Evolutionary conservation across 2,888 invertebrate genomes (phyloP).

Genomic region (Eristalis intricaria): DNA sequence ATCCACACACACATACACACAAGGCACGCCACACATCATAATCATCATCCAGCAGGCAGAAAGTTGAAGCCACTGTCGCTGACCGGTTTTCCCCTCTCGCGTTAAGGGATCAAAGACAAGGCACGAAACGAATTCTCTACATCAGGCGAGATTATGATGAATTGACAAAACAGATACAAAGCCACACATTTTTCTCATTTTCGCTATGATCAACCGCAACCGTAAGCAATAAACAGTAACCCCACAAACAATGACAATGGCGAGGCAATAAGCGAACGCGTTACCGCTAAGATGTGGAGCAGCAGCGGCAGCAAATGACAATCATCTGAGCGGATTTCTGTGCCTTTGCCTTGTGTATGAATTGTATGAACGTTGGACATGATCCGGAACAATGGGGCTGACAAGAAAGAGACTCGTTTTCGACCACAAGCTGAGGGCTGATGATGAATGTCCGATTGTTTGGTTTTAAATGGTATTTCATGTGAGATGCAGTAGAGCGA

Average conservation of each 20-base stretch:
- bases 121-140: conserved; percentile 22
- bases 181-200: conserved; percentile 23
- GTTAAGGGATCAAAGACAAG: conserved; percentile 21
- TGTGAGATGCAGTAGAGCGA: not conserved
- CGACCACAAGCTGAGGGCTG: not conserved
- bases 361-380: not conserved
- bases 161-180: conserved; percentile 24
- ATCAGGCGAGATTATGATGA: conserved; percentile 49
- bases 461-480: not conserved
- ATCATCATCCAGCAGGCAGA: conserved; percentile 1
- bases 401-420: conserved; percentile 7
- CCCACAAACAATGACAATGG: conserved; percentile 20
- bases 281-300: conserved; percentile 54
- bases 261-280: conserved; percentile 30
- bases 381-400: conserved; percentile 8
- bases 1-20: not conserved
- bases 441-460: not conserved
- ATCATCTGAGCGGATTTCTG: conserved; percentile 25
- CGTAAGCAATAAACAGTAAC: conserved; percentile 48
- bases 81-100: conserved; percentile 28
- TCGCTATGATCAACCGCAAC: conserved; percentile 18
- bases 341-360: conserved; percentile 25
- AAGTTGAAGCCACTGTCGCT: not conserved
- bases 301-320: conserved; percentile 28
- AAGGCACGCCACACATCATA: not conserved